Percentiles rank a stretch among this genome's conserved stretches.
Conservation (phyloP, 1,140 invertebrate species). For the Anagrus nilaparvatae region DNA sequence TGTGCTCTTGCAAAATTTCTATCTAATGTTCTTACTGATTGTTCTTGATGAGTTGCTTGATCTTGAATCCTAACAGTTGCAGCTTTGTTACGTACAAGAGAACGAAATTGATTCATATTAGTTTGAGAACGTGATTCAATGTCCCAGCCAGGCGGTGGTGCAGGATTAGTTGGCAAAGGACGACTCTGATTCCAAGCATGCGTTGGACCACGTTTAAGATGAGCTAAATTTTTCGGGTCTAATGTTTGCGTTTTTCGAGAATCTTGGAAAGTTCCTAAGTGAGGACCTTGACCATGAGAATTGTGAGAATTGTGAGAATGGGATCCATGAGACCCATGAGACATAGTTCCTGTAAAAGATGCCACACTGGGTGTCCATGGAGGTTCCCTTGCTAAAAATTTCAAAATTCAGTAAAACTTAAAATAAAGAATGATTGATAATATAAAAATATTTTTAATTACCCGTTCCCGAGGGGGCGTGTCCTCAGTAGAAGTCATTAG, state of each 20-base stretch:
- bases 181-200: conserved; percentile 39
- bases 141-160: conserved; percentile 33
- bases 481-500: conserved; percentile 87
- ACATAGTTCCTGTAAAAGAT: conserved; percentile 37
- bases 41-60: conserved; percentile 5
- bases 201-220: conserved; percentile 34
- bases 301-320: too few species aligned
- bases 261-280: conserved; percentile 39
- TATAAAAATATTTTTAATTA: conserved; percentile 21
- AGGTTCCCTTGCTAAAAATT: conserved; percentile 34
- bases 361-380: conserved; percentile 40
- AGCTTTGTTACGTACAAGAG: conserved; percentile 35
- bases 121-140: conserved; percentile 39
- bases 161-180: conserved; percentile 33
- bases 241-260: conserved; percentile 39
- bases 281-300: too few species aligned
- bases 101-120: conserved; percentile 42
- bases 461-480: conserved; percentile 44
- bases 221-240: conserved; percentile 39
- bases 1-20: conserved; percentile 38
- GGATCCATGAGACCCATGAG: conserved; percentile 39
- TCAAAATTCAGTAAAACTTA: not conserved
- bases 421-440: too few species aligned
- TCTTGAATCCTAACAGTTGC: conserved; percentile 28
- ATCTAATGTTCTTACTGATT: conserved; percentile 37